phyloP scores from a whole-genome alignment of 2,113 vertebrate species.

The Sardina pilchardus region DNA sequence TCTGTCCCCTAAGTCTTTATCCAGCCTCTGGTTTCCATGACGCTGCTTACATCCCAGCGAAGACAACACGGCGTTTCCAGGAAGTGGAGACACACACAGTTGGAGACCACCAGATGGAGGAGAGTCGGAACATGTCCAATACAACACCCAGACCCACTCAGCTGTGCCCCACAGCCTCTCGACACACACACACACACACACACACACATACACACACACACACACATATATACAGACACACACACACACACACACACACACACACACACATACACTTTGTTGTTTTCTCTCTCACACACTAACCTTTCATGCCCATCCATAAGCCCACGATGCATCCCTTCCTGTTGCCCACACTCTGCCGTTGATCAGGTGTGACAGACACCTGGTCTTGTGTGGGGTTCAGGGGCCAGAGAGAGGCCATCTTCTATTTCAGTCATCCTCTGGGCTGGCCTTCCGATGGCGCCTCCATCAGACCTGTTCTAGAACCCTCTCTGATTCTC shows the following conservation, averaged over 20 bases:
- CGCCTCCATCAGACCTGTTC: background rate
- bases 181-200: slow-evolving; percentile 4
- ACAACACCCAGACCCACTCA: background rate
- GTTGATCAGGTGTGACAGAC: background rate
- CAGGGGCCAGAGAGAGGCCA: background rate
- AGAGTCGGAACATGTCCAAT: slow-evolving; percentile 11
- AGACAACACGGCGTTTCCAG: background rate
- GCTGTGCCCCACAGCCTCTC: background rate
- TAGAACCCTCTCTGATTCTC: too few species aligned
- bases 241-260: background rate
- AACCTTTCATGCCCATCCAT: too few species aligned
- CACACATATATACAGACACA: background rate
- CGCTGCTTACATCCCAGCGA: background rate
- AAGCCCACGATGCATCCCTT: too few species aligned
- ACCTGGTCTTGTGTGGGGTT: background rate
- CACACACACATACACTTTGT: background rate
- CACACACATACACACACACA: slow-evolving; percentile 5
- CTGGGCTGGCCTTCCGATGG: background rate
- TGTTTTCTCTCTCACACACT: too few species aligned
- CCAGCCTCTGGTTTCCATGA: slow-evolving; percentile 42
- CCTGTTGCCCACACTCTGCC: background rate
- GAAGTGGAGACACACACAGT: slow-evolving; percentile 24
- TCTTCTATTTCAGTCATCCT: background rate
- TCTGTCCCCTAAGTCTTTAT: slow-evolving; percentile 45
- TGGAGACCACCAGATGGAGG: slow-evolving; percentile 54